Percentiles rank a stretch among this genome's conserved stretches.
Evolutionary conservation across 2,888 invertebrate species (phyloP).

Genomic region (Orgyia antiqua): DNA sequence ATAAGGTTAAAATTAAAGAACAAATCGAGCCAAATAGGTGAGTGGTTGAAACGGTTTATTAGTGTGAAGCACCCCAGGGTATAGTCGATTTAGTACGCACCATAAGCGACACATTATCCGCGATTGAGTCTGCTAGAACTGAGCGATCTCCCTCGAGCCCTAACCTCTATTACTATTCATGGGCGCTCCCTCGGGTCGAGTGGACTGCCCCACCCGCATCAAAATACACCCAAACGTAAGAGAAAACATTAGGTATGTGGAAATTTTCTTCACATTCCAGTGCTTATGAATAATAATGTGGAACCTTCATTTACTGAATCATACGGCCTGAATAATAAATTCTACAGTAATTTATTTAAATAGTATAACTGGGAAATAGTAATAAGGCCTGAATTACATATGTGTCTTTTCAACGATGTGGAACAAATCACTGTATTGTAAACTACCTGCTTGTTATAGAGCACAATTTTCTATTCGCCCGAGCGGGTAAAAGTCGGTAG

Average conservation of each 20-base stretch:
- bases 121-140: slow-evolving; percentile 29
- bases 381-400: slow-evolving; percentile 20
- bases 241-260: slow-evolving; percentile 45
- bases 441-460: slow-evolving; percentile 17
- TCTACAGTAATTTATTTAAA: slow-evolving; percentile 22
- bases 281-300: slow-evolving; percentile 42
- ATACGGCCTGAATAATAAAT: slow-evolving; percentile 30
- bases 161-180: slow-evolving; percentile 73
- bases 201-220: slow-evolving; percentile 37
- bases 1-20: slow-evolving; percentile 40
- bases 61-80: slow-evolving; percentile 52
- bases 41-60: slow-evolving; percentile 57
- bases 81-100: slow-evolving; percentile 75
- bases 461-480: slow-evolving; percentile 11
- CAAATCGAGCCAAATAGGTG: slow-evolving; percentile 50
- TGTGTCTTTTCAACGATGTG: slow-evolving; percentile 14
- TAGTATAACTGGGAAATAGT: slow-evolving; percentile 18
- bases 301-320: slow-evolving; percentile 18
- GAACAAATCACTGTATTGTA: slow-evolving; percentile 20
- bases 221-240: slow-evolving; percentile 34
- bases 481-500: slow-evolving; percentile 19
- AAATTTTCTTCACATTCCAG: slow-evolving; percentile 37
- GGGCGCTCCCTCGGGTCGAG: slow-evolving; percentile 49
- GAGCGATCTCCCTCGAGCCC: slow-evolving; percentile 42
- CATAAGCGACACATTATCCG: slow-evolving; percentile 62